A percentile compares a stretch with the other conserved stretches of the same genome.
Conservation (phyloP, 2,888 invertebrate species). For the Torymus aiolomorphi region DNA sequence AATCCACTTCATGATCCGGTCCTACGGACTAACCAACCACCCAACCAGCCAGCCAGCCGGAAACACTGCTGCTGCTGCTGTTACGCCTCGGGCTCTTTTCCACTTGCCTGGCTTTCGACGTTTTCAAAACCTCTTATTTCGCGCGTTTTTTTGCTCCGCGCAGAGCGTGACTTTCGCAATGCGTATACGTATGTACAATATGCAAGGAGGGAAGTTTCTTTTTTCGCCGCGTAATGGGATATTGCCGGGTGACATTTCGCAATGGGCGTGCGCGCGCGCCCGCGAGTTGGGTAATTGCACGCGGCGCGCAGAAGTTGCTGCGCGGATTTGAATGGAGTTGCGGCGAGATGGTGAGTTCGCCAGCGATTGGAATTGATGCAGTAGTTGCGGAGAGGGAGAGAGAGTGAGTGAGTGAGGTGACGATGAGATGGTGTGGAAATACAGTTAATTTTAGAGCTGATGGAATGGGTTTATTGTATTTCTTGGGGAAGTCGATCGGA, state of each 20-base stretch:
- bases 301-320: not conserved
- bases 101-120: constrained; percentile 12
- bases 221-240: constrained; percentile 2
- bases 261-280: not conserved
- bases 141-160: not conserved
- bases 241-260: not conserved
- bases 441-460: too few species aligned
- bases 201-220: constrained; percentile 6
- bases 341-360: too few species aligned
- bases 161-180: not conserved
- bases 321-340: not conserved
- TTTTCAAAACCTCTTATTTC: too few species aligned
- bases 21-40: too few species aligned
- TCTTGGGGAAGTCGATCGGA: too few species aligned
- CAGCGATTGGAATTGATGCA: too few species aligned
- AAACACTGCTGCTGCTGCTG: constrained; percentile 7
- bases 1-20: not conserved
- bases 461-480: too few species aligned
- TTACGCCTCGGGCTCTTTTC: constrained; percentile 31
- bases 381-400: too few species aligned
- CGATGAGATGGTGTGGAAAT: too few species aligned
- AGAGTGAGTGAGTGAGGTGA: too few species aligned
- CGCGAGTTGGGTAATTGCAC: not conserved
- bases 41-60: constrained; percentile 4
- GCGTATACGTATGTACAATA: not conserved